Evolutionary conservation across 2,888 invertebrate genomes (phyloP).

Genomic region (Acanthosoma haemorrhoidale): DNA sequence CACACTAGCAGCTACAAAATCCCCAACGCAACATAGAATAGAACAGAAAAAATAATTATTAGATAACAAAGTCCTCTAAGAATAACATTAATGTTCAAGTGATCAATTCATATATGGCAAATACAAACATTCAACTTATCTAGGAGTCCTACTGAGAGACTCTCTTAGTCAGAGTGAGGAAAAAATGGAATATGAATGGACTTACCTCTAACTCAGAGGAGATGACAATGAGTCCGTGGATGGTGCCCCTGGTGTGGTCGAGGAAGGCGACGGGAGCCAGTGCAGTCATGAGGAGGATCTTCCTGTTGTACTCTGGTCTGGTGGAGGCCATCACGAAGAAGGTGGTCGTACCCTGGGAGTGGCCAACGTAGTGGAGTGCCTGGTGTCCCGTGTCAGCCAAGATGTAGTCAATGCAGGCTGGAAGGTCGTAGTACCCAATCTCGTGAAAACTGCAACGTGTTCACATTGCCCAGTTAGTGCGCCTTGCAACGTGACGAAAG

Average conservation of each 20-base stretch:
- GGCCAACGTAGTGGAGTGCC: slow-evolving; percentile 71
- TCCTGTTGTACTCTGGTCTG: slow-evolving; percentile 61
- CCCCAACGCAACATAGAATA: background rate
- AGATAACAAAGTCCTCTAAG: background rate
- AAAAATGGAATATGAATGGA: background rate
- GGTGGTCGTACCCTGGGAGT: slow-evolving; percentile 84
- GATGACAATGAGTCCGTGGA: slow-evolving; percentile 44
- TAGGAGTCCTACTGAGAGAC: too few species aligned
- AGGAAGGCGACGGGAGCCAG: slow-evolving; percentile 67
- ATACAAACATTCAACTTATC: too few species aligned
- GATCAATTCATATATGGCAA: too few species aligned
- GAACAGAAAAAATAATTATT: too few species aligned
- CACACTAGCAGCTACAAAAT: background rate
- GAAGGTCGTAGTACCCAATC: slow-evolving; percentile 78
- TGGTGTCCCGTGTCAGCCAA: slow-evolving; percentile 50
- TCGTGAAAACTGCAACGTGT: slow-evolving; percentile 84
- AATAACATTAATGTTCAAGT: too few species aligned
- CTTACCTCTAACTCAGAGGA: background rate
- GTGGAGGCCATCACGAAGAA: slow-evolving; percentile 65
- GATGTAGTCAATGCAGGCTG: slow-evolving; percentile 72
- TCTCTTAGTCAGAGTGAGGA: background rate
- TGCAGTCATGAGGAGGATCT: slow-evolving; percentile 51
- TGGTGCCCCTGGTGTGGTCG: slow-evolving; percentile 59
- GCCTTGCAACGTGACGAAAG: background rate
- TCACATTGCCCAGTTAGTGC: too few species aligned